Conservation (phyloP, 2,888 invertebrate genomes). For the Caenorhabditis japonica region DNA sequence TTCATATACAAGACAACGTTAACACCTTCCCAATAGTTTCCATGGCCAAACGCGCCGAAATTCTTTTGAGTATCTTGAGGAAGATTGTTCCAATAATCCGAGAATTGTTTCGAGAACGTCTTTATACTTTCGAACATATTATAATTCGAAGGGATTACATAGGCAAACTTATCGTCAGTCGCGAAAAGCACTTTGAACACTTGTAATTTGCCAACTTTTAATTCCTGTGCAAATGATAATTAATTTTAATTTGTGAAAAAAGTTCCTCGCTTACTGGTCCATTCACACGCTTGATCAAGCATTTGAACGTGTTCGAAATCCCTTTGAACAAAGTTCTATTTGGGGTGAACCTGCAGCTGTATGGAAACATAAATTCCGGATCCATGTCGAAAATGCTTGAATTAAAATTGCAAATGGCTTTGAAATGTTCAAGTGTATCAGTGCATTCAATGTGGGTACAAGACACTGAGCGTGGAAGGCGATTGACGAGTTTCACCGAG, state of each 20-base stretch:
- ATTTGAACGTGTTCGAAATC: background rate
- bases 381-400: too few relatives aligned
- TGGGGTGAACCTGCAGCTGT: too few relatives aligned
- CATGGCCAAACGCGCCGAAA: background rate
- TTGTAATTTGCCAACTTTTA: background rate
- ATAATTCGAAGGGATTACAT: background rate
- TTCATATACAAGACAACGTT: conserved; percentile 12
- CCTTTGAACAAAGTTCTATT: background rate
- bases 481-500: background rate
- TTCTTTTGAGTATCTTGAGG: background rate
- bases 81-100: background rate
- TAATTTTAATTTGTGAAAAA: background rate
- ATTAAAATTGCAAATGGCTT: too few relatives aligned
- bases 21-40: background rate
- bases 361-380: too few relatives aligned
- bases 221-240: background rate
- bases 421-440: too few relatives aligned
- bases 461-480: conserved; percentile 3
- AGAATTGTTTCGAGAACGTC: background rate
- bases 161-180: conserved; percentile 1
- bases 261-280: too few relatives aligned
- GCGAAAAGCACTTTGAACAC: conserved; percentile 14
- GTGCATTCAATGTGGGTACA: background rate
- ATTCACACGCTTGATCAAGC: background rate
- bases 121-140: background rate